Evolutionary conservation across 2,888 invertebrate genomes (phyloP), one percentile per base, ranked within the genome.

Genomic region (Cynaeus angustus): DNA sequence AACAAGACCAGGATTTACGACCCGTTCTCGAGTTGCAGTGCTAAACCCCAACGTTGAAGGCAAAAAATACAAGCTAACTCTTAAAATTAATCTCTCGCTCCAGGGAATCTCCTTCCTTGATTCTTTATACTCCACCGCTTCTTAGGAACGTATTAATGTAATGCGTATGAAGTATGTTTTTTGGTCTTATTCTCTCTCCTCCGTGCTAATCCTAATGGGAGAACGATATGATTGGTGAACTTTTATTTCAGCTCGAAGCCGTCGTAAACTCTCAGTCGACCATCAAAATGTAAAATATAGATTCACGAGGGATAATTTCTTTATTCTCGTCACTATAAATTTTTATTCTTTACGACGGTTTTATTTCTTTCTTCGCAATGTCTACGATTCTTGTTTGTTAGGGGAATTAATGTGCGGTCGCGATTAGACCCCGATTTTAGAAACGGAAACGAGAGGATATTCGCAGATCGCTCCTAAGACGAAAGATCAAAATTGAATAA

Each of bases 1-100:
- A 80, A 79, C 81, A 80, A 76, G 73, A 75, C 52, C 73, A 70
- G 76, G 76, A 80, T 80, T 80, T 80, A 80, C 75, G 73, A 74
- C 70, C 70, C 45, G 61, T 65, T 61, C 62, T 62, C 70, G 64
- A 67, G 66, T 70, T 62, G 67, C 70, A 70, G 71, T 70, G 75
- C 72, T 75, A 75, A 75, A 71, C 72, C 67, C 53, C 38, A 65
- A 53, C 41, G 66, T 66, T 41, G 67, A 73, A 58, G 55, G 69
- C 68, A 77, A 73, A 76, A 77, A 77, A 73, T 71, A 74, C 66
- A 74, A 76, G 72, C 68, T 70, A 56, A 13, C 75, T 75, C 74
- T 72, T 76, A 74, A 75, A 78, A 80, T 77, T 77, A 78, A 78
- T 79, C 76, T 77, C 73, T 67, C 58, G 72, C 61, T 71, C 66